phyloP scores from a whole-genome alignment of 2,888 invertebrate genomes.

The Ichneumoninae sp. region DNA sequence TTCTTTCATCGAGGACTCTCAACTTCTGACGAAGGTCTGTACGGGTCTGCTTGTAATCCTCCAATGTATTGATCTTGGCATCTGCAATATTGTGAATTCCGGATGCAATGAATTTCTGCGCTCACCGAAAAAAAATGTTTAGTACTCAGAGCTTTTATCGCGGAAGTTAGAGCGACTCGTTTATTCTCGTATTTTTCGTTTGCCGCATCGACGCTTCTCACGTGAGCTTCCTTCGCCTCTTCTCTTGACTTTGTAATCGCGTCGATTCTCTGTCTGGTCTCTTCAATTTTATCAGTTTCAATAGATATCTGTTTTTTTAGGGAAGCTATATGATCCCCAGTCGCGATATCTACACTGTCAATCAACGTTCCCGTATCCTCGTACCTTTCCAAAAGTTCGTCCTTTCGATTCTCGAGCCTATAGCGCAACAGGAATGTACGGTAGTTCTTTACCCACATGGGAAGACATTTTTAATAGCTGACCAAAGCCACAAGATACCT shows the following conservation, averaged over 20 bases:
- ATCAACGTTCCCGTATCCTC: constrained; percentile 62
- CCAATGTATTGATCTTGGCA: constrained; percentile 77
- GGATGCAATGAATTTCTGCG: neutral
- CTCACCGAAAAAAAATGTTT: neutral
- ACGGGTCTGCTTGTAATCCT: constrained; percentile 76
- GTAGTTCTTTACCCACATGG: neutral
- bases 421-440: neutral
- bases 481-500: constrained; percentile 70
- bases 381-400: constrained; percentile 66
- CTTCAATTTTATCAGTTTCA: constrained; percentile 70
- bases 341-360: constrained; percentile 68
- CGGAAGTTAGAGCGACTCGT: constrained; percentile 70
- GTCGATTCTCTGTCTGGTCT: constrained; percentile 62
- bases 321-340: constrained; percentile 71
- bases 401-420: constrained; percentile 75
- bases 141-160: constrained; percentile 78
- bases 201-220: constrained; percentile 65
- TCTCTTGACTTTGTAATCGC: constrained; percentile 63
- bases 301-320: constrained; percentile 69
- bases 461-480: neutral
- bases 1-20: constrained; percentile 59
- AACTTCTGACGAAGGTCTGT: constrained; percentile 73
- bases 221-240: constrained; percentile 69
- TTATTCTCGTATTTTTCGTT: constrained; percentile 72
- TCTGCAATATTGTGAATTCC: constrained; percentile 68